Evolutionary conservation across 2,888 invertebrate species (phyloP).

Genomic region (Drosophila hamatofila): DNA sequence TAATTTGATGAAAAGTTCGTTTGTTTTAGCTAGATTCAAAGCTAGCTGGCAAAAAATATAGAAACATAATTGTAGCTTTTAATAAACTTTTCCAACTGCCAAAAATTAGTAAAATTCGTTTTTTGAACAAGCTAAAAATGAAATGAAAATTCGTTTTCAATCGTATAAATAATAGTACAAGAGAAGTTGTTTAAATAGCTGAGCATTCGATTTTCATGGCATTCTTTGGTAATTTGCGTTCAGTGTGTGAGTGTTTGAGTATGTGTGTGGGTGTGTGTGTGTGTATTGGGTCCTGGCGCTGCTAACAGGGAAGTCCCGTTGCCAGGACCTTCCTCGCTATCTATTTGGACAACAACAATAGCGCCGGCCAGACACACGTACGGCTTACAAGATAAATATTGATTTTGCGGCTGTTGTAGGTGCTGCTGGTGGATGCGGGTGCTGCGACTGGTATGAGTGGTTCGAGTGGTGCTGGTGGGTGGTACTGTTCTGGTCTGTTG

Average conservation of each 20-base stretch:
- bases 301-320: conserved; percentile 32
- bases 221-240: conserved; percentile 6
- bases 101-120: neutral
- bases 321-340: conserved; percentile 5
- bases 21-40: too few species aligned
- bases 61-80: neutral
- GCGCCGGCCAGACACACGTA: conserved; percentile 60
- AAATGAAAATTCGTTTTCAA: neutral
- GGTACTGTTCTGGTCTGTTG: conserved; percentile 9
- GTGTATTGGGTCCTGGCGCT: conserved; percentile 6
- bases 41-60: neutral
- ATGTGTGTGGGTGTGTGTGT: neutral
- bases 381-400: conserved; percentile 79
- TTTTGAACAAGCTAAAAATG: neutral
- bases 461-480: neutral
- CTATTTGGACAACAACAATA: conserved; percentile 39
- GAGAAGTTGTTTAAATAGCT: neutral
- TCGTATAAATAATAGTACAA: neutral
- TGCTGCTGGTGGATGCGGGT: conserved; percentile 38
- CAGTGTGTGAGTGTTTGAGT: conserved; percentile 14
- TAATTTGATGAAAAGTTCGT: too few species aligned
- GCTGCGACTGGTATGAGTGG: conserved; percentile 4
- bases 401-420: conserved; percentile 63
- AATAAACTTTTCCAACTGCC: neutral
- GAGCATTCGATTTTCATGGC: conserved; percentile 6